Evolutionary conservation across 2,113 vertebrate species (phyloP), one percentile per base, ranked within the genome.

Genomic region (Chaenocephalus aceratus): DNA sequence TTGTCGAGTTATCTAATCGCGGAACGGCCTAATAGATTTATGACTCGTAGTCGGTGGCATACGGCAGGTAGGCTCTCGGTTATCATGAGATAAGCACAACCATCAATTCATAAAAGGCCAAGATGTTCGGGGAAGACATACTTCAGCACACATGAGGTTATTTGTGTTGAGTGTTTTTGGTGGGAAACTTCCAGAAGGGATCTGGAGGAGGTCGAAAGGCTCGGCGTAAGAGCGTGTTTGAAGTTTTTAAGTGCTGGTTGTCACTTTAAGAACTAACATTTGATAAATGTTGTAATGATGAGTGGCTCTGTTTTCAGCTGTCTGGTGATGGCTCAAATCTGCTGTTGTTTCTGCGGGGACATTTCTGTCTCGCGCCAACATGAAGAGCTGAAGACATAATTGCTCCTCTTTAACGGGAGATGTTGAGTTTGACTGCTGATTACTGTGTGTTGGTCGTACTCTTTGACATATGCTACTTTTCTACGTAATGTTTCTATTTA

Each of bases 221-320:
- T 56, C 36, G 18, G 66, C 15, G 51, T 62, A 72, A 78, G 78
- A 86, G 74, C 58, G 52, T 45, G 83, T 85, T 85, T 88, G 90
- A 88, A 67, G 77, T 62, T 63, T 81, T 76, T 88, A 92, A 93
- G 90, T 88, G 88, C 57, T 15, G 88, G 82, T 83, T 90, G 90
- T 93, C 88, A 46, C 69, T 75, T 72, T 46, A 79, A 59, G 82
- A 80, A 66, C 68, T 54, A 4, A 52, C 64, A 72, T 65, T 54
- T 90, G 88, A 90, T 85, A 59, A 67, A 90, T 84, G 82, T 69
- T 75, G 53, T 88, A 80, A 89, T 84, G 83, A 88, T 54, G 74
- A 91, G 83, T 77, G 87, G 36, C 58, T 74, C 77, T 71, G 65
- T 85, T 45, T 62, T 62, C 10, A 30, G 80, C 79, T 64, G 72